Base-by-base conservation (phyloP, 2,113 vertebrate genomes). In the Hypomesus transpacificus region DNA sequence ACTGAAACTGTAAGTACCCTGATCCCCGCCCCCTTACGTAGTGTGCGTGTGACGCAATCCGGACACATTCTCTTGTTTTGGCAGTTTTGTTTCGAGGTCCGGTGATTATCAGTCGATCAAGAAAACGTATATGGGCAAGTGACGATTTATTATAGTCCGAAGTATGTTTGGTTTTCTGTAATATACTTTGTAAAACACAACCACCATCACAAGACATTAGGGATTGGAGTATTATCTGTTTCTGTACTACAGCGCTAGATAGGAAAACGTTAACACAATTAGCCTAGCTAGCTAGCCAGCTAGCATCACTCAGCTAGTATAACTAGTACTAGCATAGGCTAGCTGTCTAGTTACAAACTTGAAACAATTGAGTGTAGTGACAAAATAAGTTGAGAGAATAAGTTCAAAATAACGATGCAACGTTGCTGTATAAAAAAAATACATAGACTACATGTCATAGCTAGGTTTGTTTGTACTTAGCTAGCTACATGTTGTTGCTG, bases 81-180 rank as follows among this genome's bases (percentile, higher is more conserved):
- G 84, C 89, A 86, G 83, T 87, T 91, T 89, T 9, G 84, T 92
- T 88, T 89, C 82, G 82, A 80, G 89, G 81, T 87, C 82, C 85
- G 81, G 80, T 77, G 71, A 68, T 77, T 79, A 73, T 81, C 70
- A 80, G n/a, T 71, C 60, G 68, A 66, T n/a, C 69, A 71, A 86
- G 46, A 76, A 80, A 17, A 73, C 68, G n/a, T 84, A 7, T 17
- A 56, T 46, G 39, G 39, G 39, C 9, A 18, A 18, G 54, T 18
- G 11, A 17, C 11, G 54, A 9, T 20, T 56, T 18, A 18, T 18
- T 20, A 56, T 5, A 56, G n/a, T 18, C 1, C 11, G 17, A 56
- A 56, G 54, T 56, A 56, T 56, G 54, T 18, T 56, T 56, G 54
- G 6, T 18, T 3, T 56, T 56, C n/a, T 56, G n/a, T 56, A 56